phyloP scores from a whole-genome alignment of 2,888 invertebrate species.

The Latrodectus elegans region DNA sequence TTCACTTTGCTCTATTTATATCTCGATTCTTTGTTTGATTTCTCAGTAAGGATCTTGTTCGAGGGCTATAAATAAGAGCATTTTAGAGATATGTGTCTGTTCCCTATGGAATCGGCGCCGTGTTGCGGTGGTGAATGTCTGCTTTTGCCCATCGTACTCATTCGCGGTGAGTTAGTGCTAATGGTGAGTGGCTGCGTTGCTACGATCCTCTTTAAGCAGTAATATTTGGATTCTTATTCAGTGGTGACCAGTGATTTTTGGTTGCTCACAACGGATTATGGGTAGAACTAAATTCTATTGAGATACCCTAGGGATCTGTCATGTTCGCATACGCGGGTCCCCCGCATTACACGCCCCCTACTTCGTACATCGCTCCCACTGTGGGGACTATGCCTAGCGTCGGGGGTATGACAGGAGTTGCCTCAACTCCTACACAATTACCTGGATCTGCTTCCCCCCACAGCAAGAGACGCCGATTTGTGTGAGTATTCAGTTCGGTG shows the following conservation, averaged over 20 bases:
- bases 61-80: conserved; percentile 1
- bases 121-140: conserved; percentile 45
- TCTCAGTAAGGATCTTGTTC: neutral
- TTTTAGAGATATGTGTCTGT: conserved; percentile 19
- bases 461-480: conserved; percentile 67
- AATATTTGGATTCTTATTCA: neutral
- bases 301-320: conserved; percentile 3
- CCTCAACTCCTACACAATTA: conserved; percentile 52
- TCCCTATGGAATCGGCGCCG: conserved; percentile 20
- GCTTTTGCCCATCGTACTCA: conserved; percentile 24
- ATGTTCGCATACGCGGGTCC: conserved; percentile 70
- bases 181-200: conserved; percentile 23
- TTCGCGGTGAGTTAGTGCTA: conserved; percentile 28
- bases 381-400: conserved; percentile 67
- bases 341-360: conserved; percentile 68
- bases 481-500: conserved; percentile 51
- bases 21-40: no score
- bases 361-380: conserved; percentile 65
- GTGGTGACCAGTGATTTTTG: neutral
- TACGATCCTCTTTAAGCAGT: conserved; percentile 30
- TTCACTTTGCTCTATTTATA: no score
- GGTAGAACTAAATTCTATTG: neutral
- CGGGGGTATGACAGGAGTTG: conserved; percentile 60
- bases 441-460: conserved; percentile 55
- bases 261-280: neutral